Percentiles rank a stretch among this genome's conserved stretches.
phyloP scores from a whole-genome alignment of 2,797 vertebrate species.

The Coilia nasus region DNA sequence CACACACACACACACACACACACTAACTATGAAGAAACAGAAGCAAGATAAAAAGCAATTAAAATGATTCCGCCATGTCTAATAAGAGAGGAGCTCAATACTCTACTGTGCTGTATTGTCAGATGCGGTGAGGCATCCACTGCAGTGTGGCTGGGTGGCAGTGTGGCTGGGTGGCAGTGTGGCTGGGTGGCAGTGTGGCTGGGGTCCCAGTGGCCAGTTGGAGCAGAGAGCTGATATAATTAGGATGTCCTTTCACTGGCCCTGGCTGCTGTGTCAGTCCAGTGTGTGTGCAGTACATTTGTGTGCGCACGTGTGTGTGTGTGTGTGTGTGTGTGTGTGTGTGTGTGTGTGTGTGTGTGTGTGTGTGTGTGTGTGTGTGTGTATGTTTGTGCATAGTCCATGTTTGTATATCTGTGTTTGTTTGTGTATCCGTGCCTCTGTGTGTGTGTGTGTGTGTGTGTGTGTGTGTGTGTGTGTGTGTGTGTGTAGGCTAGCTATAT shows the following conservation, averaged over 20 bases:
- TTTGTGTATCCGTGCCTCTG: neutral
- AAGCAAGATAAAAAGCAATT: no score
- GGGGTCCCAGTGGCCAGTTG: neutral
- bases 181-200: neutral
- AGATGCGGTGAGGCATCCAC: neutral
- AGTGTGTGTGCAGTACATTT: neutral
- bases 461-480: conserved; percentile 7
- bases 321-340: neutral
- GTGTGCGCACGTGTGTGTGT: neutral
- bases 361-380: neutral
- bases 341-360: neutral
- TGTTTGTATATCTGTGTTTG: neutral
- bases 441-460: neutral
- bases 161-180: neutral
- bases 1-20: no score
- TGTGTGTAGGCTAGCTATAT: neutral
- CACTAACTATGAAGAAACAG: no score
- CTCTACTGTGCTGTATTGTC: no score
- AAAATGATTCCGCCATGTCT: no score
- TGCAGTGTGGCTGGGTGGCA: neutral
- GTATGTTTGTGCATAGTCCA: neutral
- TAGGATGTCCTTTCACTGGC: conserved; percentile 19
- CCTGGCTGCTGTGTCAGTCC: no score
- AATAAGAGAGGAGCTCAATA: no score
- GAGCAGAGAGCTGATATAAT: neutral